Base-by-base conservation (phyloP, 2,888 invertebrate genomes). In the Monoplex corrugatus region DNA sequence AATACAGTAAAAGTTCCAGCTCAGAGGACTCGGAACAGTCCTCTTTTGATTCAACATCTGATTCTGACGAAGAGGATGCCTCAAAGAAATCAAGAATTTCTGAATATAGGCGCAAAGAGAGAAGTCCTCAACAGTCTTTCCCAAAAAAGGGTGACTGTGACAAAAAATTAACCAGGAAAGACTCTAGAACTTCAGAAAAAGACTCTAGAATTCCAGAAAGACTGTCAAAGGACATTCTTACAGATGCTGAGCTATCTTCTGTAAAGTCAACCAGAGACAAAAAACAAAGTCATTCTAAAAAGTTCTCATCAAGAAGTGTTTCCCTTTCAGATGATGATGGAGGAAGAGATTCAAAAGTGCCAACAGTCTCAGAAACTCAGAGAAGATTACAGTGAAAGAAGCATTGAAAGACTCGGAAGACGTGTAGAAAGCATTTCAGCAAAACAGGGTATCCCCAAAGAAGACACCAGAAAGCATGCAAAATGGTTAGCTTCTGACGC, bases 1-100 rank as follows among this genome's bases (percentile, higher is more conserved):
- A 87, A 45, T 40, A 90, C 89, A 44, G 43, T 85, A 35, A 88
- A 28, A 44, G 82, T 32, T 44, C 84, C 50, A 84, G 57, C 84
- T 84, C 57, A 10, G 35, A 50, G 38, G 28, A 40, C 16, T 16
- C 28, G 2, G 28, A 40, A 35, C 5, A 35, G 28, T 28, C 50
- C 28, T 35, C 32, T 38, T 50, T 45, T n/a, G 45, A 45, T 35
- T 45, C 84, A 38, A 13, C 45, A n/a, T 45, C 84, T 84, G 83
- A 83, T 83, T 44, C 44, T 44, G 84, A 84, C 5, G 63, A 63
- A 63, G 32, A 28, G 72, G n/a, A 6, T 35, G 6, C 44, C 44
- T n/a, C n/a, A 45, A 83, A 84, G 23, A 57, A 57, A 32, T 38
- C 32, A 10, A 84, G 38, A 57, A 84, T 28, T 38, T 57, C 57